Conservation (phyloP, 2,113 vertebrate species). For the Indicator maculatus region DNA sequence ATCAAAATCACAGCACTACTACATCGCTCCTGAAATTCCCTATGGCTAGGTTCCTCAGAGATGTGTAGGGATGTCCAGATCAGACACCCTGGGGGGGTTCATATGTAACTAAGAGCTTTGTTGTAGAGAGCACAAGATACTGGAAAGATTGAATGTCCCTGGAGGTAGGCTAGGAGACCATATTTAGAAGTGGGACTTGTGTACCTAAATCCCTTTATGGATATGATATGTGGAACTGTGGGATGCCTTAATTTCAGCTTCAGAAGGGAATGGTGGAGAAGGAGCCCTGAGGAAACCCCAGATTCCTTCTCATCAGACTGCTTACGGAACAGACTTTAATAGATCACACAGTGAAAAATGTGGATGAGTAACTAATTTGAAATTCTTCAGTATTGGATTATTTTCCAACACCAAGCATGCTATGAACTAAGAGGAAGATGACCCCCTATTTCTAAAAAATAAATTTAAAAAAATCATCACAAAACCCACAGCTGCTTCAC, state of each 20-base stretch:
- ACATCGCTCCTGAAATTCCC: neutral
- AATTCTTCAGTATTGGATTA: neutral
- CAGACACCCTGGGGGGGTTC: neutral
- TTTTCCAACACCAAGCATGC: neutral
- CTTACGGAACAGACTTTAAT: neutral
- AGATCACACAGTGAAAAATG: neutral
- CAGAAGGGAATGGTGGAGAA: neutral
- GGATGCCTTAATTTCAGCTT: neutral
- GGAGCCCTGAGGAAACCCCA: neutral
- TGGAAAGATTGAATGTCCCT: neutral
- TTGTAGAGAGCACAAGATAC: neutral
- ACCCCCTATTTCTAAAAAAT: neutral
- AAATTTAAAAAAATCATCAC: neutral
- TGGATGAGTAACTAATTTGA: neutral
- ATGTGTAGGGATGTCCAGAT: fast-evolving
- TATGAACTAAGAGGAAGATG: neutral
- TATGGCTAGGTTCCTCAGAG: neutral
- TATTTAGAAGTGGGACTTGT: neutral
- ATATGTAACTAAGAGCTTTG: neutral
- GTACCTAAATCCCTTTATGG: neutral
- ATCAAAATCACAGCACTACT: neutral
- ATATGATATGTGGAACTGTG: neutral
- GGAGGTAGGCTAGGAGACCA: neutral
- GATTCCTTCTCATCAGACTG: neutral
- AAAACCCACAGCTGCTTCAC: constrained; percentile 47